Percentiles rank a stretch among this genome's conserved stretches.
Conservation (phyloP, 2,113 vertebrate genomes). For the Abramis brama region DNA sequence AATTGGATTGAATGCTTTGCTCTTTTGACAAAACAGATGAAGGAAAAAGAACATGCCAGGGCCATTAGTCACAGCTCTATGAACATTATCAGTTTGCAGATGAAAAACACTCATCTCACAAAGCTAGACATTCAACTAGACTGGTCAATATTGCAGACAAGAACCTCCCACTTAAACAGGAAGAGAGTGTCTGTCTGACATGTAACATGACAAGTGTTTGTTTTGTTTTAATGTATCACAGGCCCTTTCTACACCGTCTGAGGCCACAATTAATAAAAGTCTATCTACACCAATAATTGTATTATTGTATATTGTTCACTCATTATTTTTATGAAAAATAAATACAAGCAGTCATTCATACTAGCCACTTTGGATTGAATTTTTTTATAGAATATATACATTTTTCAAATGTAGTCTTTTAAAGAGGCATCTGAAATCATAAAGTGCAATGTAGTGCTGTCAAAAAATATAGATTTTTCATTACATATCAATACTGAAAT, state of each 20-base stretch:
- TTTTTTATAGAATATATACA: too few species aligned
- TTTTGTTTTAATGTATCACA: conserved; percentile 1
- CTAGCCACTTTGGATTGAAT: too few species aligned
- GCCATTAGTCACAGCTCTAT: not conserved
- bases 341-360: too few species aligned
- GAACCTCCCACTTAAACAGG: not conserved
- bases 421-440: too few species aligned
- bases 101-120: not conserved
- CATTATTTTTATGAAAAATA: not conserved
- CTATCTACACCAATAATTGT: not conserved
- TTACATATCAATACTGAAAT: too few species aligned
- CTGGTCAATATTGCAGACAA: not conserved
- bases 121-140: not conserved
- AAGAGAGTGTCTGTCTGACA: not conserved
- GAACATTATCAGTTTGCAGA: not conserved
- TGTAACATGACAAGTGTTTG: not conserved
- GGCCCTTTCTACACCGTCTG: not conserved
- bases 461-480: too few species aligned
- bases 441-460: too few species aligned
- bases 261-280: not conserved
- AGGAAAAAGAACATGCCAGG: not conserved
- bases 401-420: too few species aligned
- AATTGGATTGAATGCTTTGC: not conserved
- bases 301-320: not conserved
- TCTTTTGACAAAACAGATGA: conserved; percentile 9